Base-by-base conservation (phyloP, 1,140 invertebrate genomes). In the Drosophila tristis region DNA sequence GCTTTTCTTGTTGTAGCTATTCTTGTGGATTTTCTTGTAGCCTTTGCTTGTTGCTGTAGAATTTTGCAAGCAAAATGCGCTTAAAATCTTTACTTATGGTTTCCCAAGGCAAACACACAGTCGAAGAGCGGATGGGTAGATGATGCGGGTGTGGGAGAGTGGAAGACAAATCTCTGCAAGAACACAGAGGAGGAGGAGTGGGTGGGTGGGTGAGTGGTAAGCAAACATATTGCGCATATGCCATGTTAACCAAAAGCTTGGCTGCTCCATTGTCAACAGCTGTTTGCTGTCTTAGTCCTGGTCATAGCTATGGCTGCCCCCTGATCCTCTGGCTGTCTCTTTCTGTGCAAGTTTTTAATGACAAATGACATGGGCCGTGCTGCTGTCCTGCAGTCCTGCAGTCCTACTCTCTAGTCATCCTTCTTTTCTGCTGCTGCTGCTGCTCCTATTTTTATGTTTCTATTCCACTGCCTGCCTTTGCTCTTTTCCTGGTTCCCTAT, bases 231-330 rank as follows among this genome's bases (percentile, higher is more conserved):
- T 86, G 81, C 74, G 74, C 78, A 86, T 86, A 86, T 79, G 82
- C 81, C 82, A 86, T 82, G 82, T 89, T 86, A 87, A 78, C 82
- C 82, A 66, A 82, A 86, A 87, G 82, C 82, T 86, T 86, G 78
- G 65, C 82, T 75, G 47, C 82, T 75, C 54, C 78, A 76, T 87
- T 86, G 82, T 87, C 78, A 86, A 86, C 81, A 86, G 82, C 82
- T 86, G 82, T 82, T 87, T 53, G 78, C 73, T 74, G 79, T 79
- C 68, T 59, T 79, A 71, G 61, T 66, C 43, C 72, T 75, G 55
- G 60, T 55, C 60, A 57, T 58, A 55, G 54, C 56, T 65, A 45
- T 51, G 44, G 43, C 43, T 15, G 42, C 50, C 58, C 31, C 43
- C 58, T 43, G 47, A 54, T 56, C 51, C 47, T 61, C 56, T 45